Conservation (phyloP, 2,797 vertebrate genomes). For the Diceros bicornis region DNA sequence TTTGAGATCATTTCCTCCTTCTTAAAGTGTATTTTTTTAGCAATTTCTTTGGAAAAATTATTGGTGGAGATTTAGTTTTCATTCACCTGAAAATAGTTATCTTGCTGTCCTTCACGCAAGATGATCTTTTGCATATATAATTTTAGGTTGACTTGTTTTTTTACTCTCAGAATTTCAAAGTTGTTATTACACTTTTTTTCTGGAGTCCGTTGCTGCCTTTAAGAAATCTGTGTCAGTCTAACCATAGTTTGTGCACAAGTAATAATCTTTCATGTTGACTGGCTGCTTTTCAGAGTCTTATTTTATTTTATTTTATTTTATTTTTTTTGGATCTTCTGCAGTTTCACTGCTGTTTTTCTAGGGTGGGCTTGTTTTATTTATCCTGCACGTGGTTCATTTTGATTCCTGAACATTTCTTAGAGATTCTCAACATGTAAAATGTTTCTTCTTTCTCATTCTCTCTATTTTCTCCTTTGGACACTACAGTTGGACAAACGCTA, state of each 20-base stretch:
- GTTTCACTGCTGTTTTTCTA: neutral
- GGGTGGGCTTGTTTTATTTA: neutral
- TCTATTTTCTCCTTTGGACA: neutral
- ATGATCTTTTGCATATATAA: neutral
- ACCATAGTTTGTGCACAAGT: neutral
- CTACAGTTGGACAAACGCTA: too few relatives aligned
- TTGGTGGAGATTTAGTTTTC: neutral
- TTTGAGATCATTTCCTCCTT: neutral
- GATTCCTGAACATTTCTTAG: neutral
- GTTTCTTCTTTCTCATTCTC: neutral
- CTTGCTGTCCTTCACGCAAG: neutral
- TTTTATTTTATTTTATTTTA: neutral
- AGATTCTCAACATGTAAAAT: neutral
- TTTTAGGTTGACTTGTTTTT: neutral
- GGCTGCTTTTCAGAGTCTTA: neutral
- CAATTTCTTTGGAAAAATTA: slow-evolving; percentile 13
- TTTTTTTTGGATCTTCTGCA: neutral
- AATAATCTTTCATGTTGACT: neutral
- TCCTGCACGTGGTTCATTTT: neutral
- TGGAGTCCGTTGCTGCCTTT: neutral
- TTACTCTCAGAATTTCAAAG: neutral
- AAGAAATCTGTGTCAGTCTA: neutral
- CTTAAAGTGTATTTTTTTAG: neutral
- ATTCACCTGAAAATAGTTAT: neutral
- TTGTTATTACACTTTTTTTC: neutral